Base-by-base conservation (phyloP, 2,888 invertebrate genomes). In the Sinhomidia bicolor region DNA sequence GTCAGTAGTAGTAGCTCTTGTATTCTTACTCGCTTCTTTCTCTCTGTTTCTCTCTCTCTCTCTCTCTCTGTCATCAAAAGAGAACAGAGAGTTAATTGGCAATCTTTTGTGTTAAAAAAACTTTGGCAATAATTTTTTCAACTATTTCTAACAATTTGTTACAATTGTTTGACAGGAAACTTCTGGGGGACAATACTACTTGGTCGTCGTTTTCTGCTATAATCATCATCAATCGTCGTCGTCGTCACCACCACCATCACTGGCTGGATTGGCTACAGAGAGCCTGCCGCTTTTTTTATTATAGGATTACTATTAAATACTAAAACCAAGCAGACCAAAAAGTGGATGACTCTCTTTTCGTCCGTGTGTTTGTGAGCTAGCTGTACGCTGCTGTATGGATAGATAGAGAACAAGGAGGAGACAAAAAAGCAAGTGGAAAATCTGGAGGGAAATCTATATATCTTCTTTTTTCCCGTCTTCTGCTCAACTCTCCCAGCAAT, bases 121-220 rank as follows among this genome's bases (percentile, higher is more conserved):
- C 68, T 88, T 88, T 88, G 68, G 83, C 79, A 88, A 88, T 88
- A 88, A 82, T 83, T 83, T 88, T 85, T 88, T 88, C 78, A 78
- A 79, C 83, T 36, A 65, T 84, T 88, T 88, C 79, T 68, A 78
- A 79, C 87, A 80, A 86, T 86, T 86, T 87, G 81, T 74, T 76
- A 82, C 65, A 82, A 82, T 80, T 88, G 76, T 88, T 86, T 86
- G 79, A 86, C 86, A 60, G 65, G 74, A 71, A 86, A 85, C 85
- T 85, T 76, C 78, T 85, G 76, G 57, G 81, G 82, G 78, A 76
- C 78, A 68, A 51, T 82, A 47, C 65, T 68, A 26, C 41, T 80
- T 62, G n/a, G n/a, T n/a, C n/a, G n/a, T n/a, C 29, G 44, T 80
- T 17, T 81, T 65, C 2, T 82, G 78, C 57, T 78, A 78, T 36